Percentiles rank a stretch among this genome's conserved stretches.
Evolutionary conservation across 2,797 vertebrate genomes (phyloP).

Genomic region (Gambusia yucatana): DNA sequence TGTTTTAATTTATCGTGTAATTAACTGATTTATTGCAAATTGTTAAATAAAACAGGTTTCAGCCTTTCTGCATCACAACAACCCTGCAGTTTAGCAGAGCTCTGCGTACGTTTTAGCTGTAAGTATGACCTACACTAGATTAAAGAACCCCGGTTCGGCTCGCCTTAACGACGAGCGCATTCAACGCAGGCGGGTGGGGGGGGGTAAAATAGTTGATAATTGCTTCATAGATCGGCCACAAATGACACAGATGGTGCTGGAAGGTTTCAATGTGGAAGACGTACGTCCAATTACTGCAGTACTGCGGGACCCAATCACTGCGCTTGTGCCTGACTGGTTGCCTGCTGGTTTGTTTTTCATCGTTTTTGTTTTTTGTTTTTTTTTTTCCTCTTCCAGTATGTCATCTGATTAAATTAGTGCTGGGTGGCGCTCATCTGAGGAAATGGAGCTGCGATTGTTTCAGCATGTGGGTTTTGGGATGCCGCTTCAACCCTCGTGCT

Average conservation of each 20-base stretch:
- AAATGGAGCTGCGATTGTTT: slow-evolving; percentile 41
- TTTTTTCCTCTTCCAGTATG: slow-evolving; percentile 22
- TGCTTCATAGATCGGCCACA: background rate
- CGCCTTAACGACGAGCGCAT: background rate
- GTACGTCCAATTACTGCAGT: slow-evolving; percentile 29
- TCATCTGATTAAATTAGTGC: slow-evolving; percentile 66
- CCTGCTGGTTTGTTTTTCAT: slow-evolving; percentile 49
- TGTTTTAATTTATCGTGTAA: no score
- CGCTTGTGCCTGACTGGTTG: slow-evolving; percentile 38
- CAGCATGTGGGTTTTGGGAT: background rate
- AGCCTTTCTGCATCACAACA: background rate
- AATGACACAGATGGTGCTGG: slow-evolving; percentile 19
- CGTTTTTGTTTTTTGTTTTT: background rate
- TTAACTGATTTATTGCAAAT: no score
- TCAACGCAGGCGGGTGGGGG: background rate
- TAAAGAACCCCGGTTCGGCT: background rate
- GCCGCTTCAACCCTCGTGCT: background rate
- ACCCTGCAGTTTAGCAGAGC: background rate
- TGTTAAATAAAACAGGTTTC: background rate
- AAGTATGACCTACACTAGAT: background rate
- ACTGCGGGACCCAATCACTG: slow-evolving; percentile 42
- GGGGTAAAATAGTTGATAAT: background rate
- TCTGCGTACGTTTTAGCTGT: background rate
- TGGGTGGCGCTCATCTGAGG: slow-evolving; percentile 50
- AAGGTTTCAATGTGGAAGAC: slow-evolving; percentile 29